A percentile compares a stretch with the other conserved stretches of the same genome.
Conservation (phyloP, 2,888 invertebrate species). For the Pristionchus exspectatus region DNA sequence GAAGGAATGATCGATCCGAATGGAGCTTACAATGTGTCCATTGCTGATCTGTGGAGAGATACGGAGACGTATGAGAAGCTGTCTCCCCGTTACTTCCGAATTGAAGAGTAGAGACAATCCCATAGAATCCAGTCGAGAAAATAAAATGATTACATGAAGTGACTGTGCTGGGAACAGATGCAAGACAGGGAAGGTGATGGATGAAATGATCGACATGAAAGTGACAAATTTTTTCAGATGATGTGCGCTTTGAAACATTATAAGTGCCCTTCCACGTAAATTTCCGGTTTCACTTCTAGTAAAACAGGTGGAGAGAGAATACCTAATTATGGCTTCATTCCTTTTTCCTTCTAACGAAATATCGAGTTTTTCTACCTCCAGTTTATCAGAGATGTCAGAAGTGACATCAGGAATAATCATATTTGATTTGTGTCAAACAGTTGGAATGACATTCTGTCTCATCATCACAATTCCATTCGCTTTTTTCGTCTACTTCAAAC, state of each 20-base stretch:
- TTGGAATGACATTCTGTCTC: not conserved
- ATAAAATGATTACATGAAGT: too few relatives aligned
- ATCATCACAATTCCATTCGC: not conserved
- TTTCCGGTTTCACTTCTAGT: not conserved
- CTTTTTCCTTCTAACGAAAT: not conserved
- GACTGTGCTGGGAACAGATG: too few relatives aligned
- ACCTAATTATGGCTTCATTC: not conserved
- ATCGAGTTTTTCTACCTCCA: not conserved
- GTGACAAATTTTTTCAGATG: not conserved
- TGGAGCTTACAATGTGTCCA: too few relatives aligned
- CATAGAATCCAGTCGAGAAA: too few relatives aligned
- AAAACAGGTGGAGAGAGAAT: not conserved
- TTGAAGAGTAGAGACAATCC: too few relatives aligned
- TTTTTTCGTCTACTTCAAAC: slow-evolving; percentile 18
- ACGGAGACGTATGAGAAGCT: too few relatives aligned
- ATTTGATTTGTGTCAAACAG: not conserved
- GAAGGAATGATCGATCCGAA: too few relatives aligned
- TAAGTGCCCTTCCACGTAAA: not conserved
- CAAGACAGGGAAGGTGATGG: too few relatives aligned
- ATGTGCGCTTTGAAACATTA: not conserved
- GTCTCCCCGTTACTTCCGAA: too few relatives aligned
- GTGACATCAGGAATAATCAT: not conserved
- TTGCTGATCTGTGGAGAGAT: too few relatives aligned
- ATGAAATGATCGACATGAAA: too few relatives aligned
- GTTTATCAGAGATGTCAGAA: not conserved